Percentiles rank a stretch among this genome's conserved stretches.
These are phyloP conservation scores for Nomada ferruginata DNA, from an alignment of 2,888 invertebrate genomes.

Conservation along the genomic window DNA sequence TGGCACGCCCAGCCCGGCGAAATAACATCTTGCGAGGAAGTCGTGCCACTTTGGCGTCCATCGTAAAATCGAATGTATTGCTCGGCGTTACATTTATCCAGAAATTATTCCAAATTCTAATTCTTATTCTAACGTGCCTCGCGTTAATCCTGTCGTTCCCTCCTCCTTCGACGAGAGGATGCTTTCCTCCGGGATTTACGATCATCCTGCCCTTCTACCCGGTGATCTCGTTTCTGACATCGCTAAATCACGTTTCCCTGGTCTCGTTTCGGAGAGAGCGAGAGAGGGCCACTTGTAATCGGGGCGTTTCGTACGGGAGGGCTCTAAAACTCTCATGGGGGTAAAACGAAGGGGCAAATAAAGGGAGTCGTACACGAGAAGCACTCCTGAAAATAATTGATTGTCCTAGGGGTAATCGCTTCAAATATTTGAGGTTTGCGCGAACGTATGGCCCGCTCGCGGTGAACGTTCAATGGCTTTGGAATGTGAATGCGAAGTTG, in stretches of 20 bases:
- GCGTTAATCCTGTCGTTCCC: neutral
- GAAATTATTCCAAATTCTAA: neutral
- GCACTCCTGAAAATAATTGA: conserved; percentile 47
- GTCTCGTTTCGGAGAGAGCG: conserved; percentile 4
- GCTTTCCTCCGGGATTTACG: conserved; percentile 9
- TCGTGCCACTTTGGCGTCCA: conserved; percentile 8
- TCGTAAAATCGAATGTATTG: conserved; percentile 30
- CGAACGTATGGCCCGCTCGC: conserved; percentile 1
- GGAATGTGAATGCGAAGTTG: neutral
- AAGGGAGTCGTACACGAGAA: conserved; percentile 36
- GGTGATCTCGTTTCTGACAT: conserved; percentile 20
- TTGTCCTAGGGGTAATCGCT: conserved; percentile 30
- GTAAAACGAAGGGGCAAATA: conserved; percentile 33
- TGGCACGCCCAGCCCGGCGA: conserved; percentile 27
- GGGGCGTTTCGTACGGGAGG: conserved; percentile 39
- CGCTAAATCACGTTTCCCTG: conserved; percentile 19
- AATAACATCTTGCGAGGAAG: conserved; percentile 27
- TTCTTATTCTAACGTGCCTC: neutral
- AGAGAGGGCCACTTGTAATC: conserved; percentile 36
- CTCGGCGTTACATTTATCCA: conserved; percentile 10
- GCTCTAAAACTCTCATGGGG: conserved; percentile 9
- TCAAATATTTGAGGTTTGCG: conserved; percentile 27
- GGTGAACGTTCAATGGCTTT: neutral
- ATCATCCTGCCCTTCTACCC: neutral
- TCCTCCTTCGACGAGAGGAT: neutral